Percentiles rank a stretch among this genome's conserved stretches.
These are phyloP conservation scores for Augochlorella aurata DNA, from an alignment of 2,888 invertebrate species.

Conservation along the genomic window DNA sequence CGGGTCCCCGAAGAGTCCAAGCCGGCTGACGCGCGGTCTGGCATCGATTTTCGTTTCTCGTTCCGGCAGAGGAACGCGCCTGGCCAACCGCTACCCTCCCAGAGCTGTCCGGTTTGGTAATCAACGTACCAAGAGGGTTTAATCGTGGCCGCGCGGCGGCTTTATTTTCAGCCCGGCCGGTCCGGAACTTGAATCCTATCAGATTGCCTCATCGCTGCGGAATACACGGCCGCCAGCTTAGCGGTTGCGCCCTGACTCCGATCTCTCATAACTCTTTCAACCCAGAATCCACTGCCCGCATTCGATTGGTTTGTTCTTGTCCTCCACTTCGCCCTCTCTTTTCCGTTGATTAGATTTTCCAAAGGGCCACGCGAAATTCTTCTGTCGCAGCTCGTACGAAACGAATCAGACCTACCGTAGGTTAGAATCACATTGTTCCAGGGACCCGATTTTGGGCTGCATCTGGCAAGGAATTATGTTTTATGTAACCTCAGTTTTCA, in stretches of 20 bases:
- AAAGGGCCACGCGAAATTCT: conserved; percentile 1
- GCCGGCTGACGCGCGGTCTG: conserved; percentile 13
- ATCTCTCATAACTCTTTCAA: conserved; percentile 44
- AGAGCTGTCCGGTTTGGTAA: conserved; percentile 50
- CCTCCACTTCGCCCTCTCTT: background rate
- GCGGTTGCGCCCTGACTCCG: conserved; percentile 26
- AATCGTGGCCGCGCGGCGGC: conserved; percentile 56
- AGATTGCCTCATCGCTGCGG: conserved; percentile 47
- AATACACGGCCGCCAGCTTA: conserved; percentile 35
- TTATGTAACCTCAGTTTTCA: too few species aligned
- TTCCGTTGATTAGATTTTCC: conserved; percentile 44
- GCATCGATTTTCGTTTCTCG: conserved; percentile 54
- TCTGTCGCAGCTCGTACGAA: background rate
- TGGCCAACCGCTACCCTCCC: conserved; percentile 23
- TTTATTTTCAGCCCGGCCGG: conserved; percentile 48
- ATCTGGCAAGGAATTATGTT: too few species aligned
- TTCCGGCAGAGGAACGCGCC: conserved; percentile 16
- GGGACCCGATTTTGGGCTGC: too few species aligned
- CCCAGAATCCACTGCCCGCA: conserved; percentile 4
- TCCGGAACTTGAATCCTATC: conserved; percentile 55
- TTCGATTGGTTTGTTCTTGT: conserved; percentile 36
- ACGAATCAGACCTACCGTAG: background rate
- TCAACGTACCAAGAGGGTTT: conserved; percentile 58
- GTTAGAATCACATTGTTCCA: background rate
- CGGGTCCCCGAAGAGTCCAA: conserved; percentile 4